Conservation (phyloP, 2,888 invertebrate genomes). For the Torymus texanus region DNA sequence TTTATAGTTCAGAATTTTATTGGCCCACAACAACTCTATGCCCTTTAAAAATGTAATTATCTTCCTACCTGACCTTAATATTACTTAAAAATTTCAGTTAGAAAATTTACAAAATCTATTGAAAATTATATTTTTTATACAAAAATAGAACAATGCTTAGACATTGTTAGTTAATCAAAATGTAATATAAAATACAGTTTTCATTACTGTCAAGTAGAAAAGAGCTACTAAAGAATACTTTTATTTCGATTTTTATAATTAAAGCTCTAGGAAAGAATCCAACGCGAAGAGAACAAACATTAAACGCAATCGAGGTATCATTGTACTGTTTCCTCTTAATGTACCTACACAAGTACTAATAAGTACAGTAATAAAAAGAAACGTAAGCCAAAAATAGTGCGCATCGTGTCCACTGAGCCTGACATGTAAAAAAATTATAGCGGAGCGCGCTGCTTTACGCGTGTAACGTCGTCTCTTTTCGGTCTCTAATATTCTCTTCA, state of each 20-base stretch:
- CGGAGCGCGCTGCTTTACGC: slow-evolving; percentile 50
- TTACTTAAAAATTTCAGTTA: too few relatives aligned
- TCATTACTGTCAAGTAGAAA: too few relatives aligned
- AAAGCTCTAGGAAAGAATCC: not conserved
- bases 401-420: slow-evolving; percentile 46
- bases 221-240: too few relatives aligned
- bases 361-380: slow-evolving; percentile 33
- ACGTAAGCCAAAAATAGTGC: slow-evolving; percentile 49
- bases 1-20: not conserved
- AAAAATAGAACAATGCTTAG: too few relatives aligned
- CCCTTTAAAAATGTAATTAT: too few relatives aligned
- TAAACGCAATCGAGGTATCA: not conserved
- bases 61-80: too few relatives aligned
- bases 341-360: slow-evolving; percentile 23
- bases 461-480: slow-evolving; percentile 33
- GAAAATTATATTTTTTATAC: too few relatives aligned
- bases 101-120: too few relatives aligned
- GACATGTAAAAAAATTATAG: slow-evolving; percentile 36
- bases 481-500: slow-evolving; percentile 16
- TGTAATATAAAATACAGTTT: too few relatives aligned
- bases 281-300: not conserved
- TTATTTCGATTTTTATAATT: too few relatives aligned
- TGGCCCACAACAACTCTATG: too few relatives aligned
- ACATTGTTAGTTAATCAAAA: too few relatives aligned
- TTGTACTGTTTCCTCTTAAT: not conserved